Percentiles rank a stretch among this genome's conserved stretches.
phyloP scores from a whole-genome alignment of 2,797 vertebrate genomes.

The Cossypha caffra region DNA sequence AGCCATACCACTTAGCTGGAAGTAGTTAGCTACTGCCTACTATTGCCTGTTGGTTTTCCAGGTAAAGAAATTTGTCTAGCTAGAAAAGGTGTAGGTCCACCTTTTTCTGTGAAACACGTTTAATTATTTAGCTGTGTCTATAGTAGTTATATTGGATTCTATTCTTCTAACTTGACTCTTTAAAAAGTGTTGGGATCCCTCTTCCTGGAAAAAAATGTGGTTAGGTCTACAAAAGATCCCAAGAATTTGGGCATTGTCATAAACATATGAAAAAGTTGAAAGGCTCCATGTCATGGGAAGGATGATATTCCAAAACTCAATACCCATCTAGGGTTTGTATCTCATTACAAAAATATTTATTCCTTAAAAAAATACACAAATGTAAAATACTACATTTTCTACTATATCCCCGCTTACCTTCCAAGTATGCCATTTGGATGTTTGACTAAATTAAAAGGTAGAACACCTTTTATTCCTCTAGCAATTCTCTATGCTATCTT shows the following conservation, averaged over 20 bases:
- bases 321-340: slow-evolving; percentile 32
- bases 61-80: background rate
- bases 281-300: background rate
- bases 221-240: slow-evolving; percentile 42
- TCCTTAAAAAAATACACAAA: slow-evolving; percentile 79
- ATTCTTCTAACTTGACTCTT: background rate
- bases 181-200: background rate
- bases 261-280: slow-evolving; percentile 39
- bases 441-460: slow-evolving; percentile 3
- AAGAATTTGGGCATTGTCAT: slow-evolving; percentile 48
- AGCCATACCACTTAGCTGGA: background rate
- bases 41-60: background rate
- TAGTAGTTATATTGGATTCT: background rate
- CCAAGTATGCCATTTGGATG: background rate
- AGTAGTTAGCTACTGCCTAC: background rate
- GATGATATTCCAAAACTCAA: slow-evolving; percentile 67
- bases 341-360: slow-evolving; percentile 78
- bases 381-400: slow-evolving; percentile 69
- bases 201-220: slow-evolving; percentile 1
- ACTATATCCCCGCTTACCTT: slow-evolving; percentile 49
- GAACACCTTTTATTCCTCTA: background rate
- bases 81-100: background rate
- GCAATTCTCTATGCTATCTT: background rate
- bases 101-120: background rate
- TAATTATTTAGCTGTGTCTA: background rate